Evolutionary conservation across 2,888 invertebrate species (phyloP).

Genomic region (Andrena hattorfiana): DNA sequence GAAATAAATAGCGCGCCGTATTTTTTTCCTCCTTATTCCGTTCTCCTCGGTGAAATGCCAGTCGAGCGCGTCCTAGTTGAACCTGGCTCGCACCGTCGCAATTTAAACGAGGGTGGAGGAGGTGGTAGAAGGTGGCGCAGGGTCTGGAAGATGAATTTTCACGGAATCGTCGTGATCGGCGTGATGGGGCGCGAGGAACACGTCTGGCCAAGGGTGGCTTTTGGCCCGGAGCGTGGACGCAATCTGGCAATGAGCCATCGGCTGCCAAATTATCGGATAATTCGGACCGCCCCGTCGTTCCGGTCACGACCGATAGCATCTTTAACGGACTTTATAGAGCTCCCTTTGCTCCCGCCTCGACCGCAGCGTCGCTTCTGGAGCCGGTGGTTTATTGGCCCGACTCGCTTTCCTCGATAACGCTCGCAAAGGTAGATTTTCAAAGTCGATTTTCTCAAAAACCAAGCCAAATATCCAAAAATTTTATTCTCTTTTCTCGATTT

Average conservation of each 20-base stretch:
- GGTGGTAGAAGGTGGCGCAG: background rate
- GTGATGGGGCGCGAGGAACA: conserved; percentile 27
- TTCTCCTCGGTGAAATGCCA: background rate
- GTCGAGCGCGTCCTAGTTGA: background rate
- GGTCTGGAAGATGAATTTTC: conserved; percentile 21
- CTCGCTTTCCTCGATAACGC: conserved; percentile 34
- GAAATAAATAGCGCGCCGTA: conserved; percentile 3
- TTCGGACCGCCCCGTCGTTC: conserved; percentile 56
- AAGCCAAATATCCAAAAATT: no score
- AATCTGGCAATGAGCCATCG: conserved; percentile 57
- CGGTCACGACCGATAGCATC: conserved; percentile 48
- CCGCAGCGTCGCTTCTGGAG: background rate
- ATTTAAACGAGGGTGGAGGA: background rate
- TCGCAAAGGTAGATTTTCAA: background rate
- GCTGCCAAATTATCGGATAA: conserved; percentile 63
- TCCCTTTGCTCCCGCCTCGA: background rate
- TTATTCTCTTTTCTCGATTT: no score
- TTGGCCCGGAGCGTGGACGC: conserved; percentile 9
- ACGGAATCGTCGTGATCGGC: background rate
- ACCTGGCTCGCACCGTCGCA: no score
- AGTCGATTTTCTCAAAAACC: no score
- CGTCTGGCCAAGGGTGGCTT: background rate
- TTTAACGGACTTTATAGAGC: conserved; percentile 35
- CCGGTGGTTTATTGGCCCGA: conserved; percentile 13
- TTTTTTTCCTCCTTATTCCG: background rate